Evolutionary conservation across 1,140 invertebrate genomes (phyloP).

Genomic region (Yoshiicerus persimilis): DNA sequence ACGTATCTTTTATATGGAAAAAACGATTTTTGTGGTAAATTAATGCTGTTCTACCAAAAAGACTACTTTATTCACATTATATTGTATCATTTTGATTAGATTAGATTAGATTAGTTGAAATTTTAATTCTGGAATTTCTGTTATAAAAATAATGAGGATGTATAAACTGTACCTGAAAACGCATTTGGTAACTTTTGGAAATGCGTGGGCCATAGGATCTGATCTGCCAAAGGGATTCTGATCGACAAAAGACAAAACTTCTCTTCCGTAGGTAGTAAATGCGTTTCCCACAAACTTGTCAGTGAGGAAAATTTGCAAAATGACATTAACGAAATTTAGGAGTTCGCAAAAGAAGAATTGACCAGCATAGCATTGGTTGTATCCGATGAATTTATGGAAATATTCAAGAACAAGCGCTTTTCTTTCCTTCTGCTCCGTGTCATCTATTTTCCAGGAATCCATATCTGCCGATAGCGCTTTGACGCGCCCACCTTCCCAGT

Average conservation of each 20-base stretch:
- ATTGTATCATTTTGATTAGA: too few species aligned
- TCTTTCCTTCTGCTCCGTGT: slow-evolving; percentile 52
- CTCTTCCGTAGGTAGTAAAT: slow-evolving; percentile 53
- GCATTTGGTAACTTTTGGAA: slow-evolving; percentile 63
- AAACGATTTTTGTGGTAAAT: too few species aligned
- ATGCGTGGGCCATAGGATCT: slow-evolving; percentile 45
- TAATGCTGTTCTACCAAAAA: too few species aligned
- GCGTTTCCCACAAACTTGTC: slow-evolving; percentile 54
- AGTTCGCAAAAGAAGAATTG: slow-evolving; percentile 53
- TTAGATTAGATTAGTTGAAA: too few species aligned
- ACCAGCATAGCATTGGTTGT: slow-evolving; percentile 77
- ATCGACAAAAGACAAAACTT: slow-evolving; percentile 51
- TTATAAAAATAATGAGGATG: neutral
- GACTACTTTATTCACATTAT: too few species aligned
- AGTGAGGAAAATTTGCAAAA: slow-evolving; percentile 53
- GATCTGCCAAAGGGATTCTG: slow-evolving; percentile 39
- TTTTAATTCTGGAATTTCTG: too few species aligned
- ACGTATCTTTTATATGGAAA: too few species aligned
- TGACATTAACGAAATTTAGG: slow-evolving; percentile 55
- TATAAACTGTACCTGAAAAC: slow-evolving; percentile 58
- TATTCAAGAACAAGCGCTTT: slow-evolving; percentile 80
- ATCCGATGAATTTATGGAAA: slow-evolving; percentile 71
- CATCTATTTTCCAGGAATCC: slow-evolving; percentile 37
- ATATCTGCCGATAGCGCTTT: slow-evolving; percentile 64
- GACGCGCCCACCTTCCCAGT: slow-evolving; percentile 56